Conservation (phyloP, 2,797 vertebrate species). For the Enteromius viviparus region DNA sequence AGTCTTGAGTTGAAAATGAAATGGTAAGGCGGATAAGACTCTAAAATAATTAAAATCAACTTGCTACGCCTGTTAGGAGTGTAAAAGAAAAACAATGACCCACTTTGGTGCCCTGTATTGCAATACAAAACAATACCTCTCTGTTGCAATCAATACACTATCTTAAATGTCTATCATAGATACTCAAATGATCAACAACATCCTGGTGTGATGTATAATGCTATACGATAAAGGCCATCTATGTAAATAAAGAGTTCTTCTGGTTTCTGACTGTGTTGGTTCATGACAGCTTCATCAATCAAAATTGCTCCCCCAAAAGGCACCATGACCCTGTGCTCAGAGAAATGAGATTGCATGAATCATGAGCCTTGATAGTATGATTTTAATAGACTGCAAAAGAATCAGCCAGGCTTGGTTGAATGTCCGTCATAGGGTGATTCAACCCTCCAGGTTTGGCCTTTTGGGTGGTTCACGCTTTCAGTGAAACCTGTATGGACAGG, state of each 20-base stretch:
- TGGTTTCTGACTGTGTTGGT: background rate
- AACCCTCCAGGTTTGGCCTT: constrained; percentile 11
- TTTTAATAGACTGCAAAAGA: background rate
- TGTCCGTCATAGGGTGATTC: constrained; percentile 26
- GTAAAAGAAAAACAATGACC: background rate
- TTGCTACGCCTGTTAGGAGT: too few species aligned
- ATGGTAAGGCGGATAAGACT: background rate
- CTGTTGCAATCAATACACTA: background rate
- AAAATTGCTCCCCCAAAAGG: background rate
- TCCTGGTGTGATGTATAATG: constrained; percentile 23
- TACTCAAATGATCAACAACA: constrained; percentile 19
- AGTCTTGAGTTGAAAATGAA: background rate
- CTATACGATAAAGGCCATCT: background rate
- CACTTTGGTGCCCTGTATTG: background rate
- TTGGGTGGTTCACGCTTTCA: background rate
- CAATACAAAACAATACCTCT: background rate
- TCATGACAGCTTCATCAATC: background rate
- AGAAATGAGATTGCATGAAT: background rate
- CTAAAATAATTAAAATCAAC: background rate
- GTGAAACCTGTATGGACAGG: constrained; percentile 40
- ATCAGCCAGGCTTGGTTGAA: background rate
- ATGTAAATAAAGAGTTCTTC: constrained; percentile 8
- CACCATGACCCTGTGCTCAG: background rate
- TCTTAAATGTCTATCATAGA: constrained; percentile 1
- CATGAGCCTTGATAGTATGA: background rate